phyloP scores from a whole-genome alignment of 2,888 invertebrate species.

The Sminthurides aquaticus region DNA sequence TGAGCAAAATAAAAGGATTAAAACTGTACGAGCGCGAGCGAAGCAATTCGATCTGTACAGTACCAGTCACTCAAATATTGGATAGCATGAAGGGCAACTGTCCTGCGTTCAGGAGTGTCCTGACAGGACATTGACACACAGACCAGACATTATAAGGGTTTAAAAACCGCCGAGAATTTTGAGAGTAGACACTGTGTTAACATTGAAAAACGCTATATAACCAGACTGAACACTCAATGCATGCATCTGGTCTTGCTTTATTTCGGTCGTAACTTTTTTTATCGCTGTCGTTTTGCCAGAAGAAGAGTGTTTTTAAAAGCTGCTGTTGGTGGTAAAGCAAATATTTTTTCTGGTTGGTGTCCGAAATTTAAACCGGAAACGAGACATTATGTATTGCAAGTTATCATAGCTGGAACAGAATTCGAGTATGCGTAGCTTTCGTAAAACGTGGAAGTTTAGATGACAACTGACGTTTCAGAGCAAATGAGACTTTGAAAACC shows the following conservation, averaged over 20 bases:
- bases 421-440: background rate
- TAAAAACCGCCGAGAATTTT: no score
- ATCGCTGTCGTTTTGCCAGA: background rate
- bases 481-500: no score
- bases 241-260: background rate
- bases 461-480: no score
- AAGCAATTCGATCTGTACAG: no score
- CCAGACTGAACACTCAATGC: background rate
- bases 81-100: no score
- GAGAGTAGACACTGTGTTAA: no score
- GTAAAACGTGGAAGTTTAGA: background rate
- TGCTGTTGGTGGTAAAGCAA: background rate
- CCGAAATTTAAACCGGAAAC: background rate
- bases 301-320: background rate
- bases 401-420: background rate
- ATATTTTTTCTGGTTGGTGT: background rate
- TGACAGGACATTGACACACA: no score
- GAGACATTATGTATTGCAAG: background rate
- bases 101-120: background rate
- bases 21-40: no score
- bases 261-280: slow-evolving; percentile 3
- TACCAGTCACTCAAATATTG: no score
- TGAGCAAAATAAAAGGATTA: no score
- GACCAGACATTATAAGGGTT: no score
- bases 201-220: no score